These are phyloP conservation scores for Ditylenchus dipsaci DNA, from an alignment of 1,140 invertebrate genomes.

Conservation along the genomic window DNA sequence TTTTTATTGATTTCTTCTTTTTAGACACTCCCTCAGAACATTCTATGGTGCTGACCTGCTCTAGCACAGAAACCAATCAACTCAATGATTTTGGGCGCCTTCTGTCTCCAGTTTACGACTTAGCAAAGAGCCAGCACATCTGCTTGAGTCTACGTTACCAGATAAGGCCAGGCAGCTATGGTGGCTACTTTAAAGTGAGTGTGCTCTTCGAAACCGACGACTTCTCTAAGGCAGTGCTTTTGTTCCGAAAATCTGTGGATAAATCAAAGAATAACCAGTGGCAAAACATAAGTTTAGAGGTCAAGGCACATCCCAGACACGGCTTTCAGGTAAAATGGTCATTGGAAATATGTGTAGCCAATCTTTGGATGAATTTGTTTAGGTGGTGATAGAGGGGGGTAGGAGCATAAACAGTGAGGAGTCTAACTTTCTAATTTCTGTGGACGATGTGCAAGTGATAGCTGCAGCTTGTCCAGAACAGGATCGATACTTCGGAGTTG, in stretches of 20 bases:
- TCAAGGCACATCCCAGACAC: slow-evolving; percentile 10
- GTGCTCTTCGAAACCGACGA: slow-evolving; percentile 25
- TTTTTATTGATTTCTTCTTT: too few species aligned
- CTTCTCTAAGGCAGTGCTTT: slow-evolving; percentile 16
- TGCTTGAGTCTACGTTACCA: slow-evolving; percentile 25
- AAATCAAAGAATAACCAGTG: background rate
- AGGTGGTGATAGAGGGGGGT: slow-evolving; percentile 22
- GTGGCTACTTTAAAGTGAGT: slow-evolving; percentile 26
- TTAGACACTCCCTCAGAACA: background rate
- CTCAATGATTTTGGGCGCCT: slow-evolving; percentile 23
- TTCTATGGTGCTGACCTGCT: slow-evolving; percentile 31
- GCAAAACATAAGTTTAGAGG: slow-evolving; percentile 11
- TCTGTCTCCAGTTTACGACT: slow-evolving; percentile 36
- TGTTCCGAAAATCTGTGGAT: slow-evolving; percentile 19
- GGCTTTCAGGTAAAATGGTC: slow-evolving; percentile 5
- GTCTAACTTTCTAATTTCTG: slow-evolving; percentile 13
- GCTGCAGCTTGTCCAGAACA: slow-evolving; percentile 18
- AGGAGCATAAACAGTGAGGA: slow-evolving; percentile 13
- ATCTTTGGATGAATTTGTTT: slow-evolving; percentile 6
- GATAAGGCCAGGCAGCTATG: slow-evolving; percentile 22
- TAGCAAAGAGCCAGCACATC: slow-evolving; percentile 19
- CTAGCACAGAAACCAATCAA: background rate
- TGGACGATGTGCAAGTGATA: slow-evolving; percentile 18
- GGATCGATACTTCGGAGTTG: slow-evolving; percentile 18
- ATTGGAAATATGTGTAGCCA: background rate